Evolutionary conservation across 2,113 vertebrate species (phyloP), one percentile per base, ranked within the genome.

Genomic region (Syngnathoides biaculeatus): DNA sequence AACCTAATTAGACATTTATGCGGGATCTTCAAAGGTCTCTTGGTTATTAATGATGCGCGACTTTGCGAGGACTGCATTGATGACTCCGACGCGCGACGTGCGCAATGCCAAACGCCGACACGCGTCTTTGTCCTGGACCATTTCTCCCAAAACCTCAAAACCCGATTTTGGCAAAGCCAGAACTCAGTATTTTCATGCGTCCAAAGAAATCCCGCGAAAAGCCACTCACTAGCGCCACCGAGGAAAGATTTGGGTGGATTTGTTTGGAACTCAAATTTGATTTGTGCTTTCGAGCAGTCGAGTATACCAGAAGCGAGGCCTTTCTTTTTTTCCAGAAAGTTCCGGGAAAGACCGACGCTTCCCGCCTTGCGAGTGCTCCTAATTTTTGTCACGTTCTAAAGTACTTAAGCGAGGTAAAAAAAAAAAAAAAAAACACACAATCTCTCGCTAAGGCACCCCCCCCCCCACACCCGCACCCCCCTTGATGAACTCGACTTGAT

Each of bases 1-100:
- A 89, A 90, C 88, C 87, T 92, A 91, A 91, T 91, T 91, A 91
- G 92, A 92, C 88, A 90, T 92, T 92, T 92, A 90, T 90, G 87
- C 82, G 79, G 88, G 87, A 90, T 90, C 87, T 91, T 90, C 89
- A 91, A 92, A 92, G 89, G 89, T 89, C 88, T 85, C 82, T 73
- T 74, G 69, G 87, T 89, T 90, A 90, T 91, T 93, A 92, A 93
- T 91, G 90, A 90, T 91, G 88, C 89, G 87, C 85, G 83, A 77
- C 84, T 90, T 19, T 83, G 80, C 85, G 80, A 84, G 78, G 84
- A 88, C 81, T 83, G 84, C 80, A 82, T 88, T 85, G 82, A 87
- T 88, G 85, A 75, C 82, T 83, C 83, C 80, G 86, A 82, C 73
- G 69, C 76, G 24, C 74, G 70, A 77, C 88, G 89, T 86, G 82